Evolutionary conservation across 2,797 vertebrate species (phyloP).

Genomic region (Limnodromus scolopaceus): DNA sequence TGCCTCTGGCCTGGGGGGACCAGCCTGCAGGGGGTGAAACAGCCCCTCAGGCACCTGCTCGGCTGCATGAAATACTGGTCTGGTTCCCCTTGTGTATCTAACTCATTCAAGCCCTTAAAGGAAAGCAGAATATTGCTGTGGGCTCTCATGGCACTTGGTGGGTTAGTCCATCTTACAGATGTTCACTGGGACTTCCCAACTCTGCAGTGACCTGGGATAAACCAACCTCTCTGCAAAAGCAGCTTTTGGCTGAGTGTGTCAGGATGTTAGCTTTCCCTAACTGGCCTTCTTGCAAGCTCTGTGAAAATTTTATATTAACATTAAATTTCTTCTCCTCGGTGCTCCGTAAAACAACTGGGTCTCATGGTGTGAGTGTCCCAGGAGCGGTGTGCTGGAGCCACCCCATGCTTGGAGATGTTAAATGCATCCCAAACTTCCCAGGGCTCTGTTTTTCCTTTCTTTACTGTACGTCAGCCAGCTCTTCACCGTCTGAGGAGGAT

Average conservation of each 20-base stretch:
- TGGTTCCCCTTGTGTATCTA: background rate
- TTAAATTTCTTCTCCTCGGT: background rate
- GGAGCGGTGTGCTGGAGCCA: background rate
- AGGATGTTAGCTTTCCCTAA: background rate
- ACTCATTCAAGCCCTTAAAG: background rate
- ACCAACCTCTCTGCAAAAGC: background rate
- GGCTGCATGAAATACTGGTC: background rate
- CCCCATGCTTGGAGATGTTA: too few species aligned
- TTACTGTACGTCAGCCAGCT: too few species aligned
- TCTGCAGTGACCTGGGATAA: background rate
- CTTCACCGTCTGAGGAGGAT: background rate
- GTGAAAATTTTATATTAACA: too few species aligned
- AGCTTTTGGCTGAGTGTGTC: background rate
- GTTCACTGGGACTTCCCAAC: background rate
- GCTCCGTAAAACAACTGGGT: background rate
- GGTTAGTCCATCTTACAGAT: too few species aligned
- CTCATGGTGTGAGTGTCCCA: background rate
- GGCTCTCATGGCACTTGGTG: accelerated
- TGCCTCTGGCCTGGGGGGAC: background rate
- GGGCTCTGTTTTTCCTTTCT: too few species aligned
- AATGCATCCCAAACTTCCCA: background rate
- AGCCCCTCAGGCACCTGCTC: accelerated
- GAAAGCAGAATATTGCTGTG: background rate
- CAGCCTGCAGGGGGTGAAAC: background rate
- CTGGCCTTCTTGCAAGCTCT: background rate